Evolutionary conservation across 1,140 invertebrate species (phyloP), one percentile per base, ranked within the genome.

Genomic region (Oscheius sp.): DNA sequence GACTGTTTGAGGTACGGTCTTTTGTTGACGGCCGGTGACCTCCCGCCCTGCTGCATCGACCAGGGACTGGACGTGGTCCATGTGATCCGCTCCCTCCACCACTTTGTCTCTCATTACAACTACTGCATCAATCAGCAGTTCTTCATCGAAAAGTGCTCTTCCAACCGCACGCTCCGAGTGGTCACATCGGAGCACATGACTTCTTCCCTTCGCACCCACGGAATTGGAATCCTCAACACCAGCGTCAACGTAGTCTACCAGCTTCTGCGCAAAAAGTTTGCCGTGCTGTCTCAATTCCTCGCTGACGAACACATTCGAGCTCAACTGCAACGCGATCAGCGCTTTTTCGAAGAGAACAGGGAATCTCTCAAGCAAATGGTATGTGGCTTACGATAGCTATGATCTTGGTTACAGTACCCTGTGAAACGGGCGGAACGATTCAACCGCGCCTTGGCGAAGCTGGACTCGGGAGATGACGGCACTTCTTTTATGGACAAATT

Each of bases 301-400:
- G 98, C 91, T 85, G 95, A 99, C 86, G 96, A 99, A 86, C 94
- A 96, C 79, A 97, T 99, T 62, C 97, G 97, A 85, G 97, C 94
- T 0, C 88, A 93, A 65, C 86, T 99, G 0, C 89, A 94, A 64
- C 94, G 86, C 86, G 95, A 98, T 85, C 88, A 93, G 72, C 89
- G 91, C 68, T 90, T 88, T 85, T 88, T 89, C 85, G 88, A 89
- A 77, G 88, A 88, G 80, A 86, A 87, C 65, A 88, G 88, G 63
- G 90, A 87, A 86, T 74, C 87, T 88, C 63, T 85, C 13, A 77
- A 77, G 42, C 68, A 81, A 77, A 79, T 73, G 63, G 72, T 77
- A 32, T 55, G 46, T 55, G 10, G 32, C 36, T 62, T 10, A 74
- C 52, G 31, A 76, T 20, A 28, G 31, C 13, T 34, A 61, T n/a